Evolutionary conservation across 2,113 vertebrate species (phyloP).

Genomic region (Syrrhaptes paradoxus): DNA sequence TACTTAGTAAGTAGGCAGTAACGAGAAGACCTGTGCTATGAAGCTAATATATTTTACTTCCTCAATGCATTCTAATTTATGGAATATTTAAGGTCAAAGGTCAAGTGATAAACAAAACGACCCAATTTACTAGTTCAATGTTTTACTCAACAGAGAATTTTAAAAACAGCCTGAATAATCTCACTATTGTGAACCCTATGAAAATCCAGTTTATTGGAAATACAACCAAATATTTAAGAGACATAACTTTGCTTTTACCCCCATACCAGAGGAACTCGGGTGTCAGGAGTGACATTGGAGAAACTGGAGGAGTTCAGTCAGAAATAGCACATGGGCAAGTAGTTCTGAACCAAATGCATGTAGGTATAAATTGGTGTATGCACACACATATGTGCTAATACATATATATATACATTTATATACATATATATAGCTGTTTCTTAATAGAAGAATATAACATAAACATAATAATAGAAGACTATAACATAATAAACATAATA

Average conservation of each 20-base stretch:
- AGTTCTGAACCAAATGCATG: background rate
- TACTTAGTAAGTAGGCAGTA: background rate
- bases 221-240: background rate
- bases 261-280: background rate
- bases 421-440: too few species aligned
- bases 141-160: conserved; percentile 20
- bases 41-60: background rate
- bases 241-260: background rate
- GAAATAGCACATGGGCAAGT: background rate
- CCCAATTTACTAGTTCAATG: background rate
- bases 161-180: background rate
- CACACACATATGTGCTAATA: background rate
- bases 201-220: conserved; percentile 33
- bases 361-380: background rate
- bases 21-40: background rate
- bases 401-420: background rate
- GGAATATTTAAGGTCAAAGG: conserved; percentile 13
- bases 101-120: conserved; percentile 11
- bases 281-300: background rate
- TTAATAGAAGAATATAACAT: too few species aligned
- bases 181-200: background rate
- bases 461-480: too few species aligned
- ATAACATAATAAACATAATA: too few species aligned
- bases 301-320: background rate
- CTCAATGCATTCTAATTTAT: background rate